These are phyloP conservation scores for Carassius gibelio DNA, from an alignment of 2,113 vertebrate genomes.

Conservation along the genomic window DNA sequence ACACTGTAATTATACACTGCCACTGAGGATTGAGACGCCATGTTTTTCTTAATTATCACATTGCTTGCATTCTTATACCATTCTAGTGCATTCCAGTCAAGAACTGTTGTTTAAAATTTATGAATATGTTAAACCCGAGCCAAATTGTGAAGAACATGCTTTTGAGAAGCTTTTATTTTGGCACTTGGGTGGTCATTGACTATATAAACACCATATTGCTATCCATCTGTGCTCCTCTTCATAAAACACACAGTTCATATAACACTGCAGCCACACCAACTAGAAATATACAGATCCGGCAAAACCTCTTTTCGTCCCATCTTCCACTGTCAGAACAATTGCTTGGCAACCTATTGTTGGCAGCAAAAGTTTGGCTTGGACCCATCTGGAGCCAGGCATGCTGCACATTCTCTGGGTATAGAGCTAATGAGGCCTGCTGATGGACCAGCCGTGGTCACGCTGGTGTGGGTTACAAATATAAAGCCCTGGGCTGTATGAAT, in stretches of 20 bases:
- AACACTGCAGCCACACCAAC: constrained; percentile 12
- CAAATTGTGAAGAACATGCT: neutral
- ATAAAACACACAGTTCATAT: constrained; percentile 15
- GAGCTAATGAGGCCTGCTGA: constrained; percentile 78
- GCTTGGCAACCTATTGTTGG: constrained; percentile 78
- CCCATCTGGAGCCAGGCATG: constrained; percentile 80
- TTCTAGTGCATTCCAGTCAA: neutral
- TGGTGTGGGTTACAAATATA: constrained; percentile 85
- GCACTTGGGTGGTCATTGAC: neutral
- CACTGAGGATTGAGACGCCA: constrained; percentile 47
- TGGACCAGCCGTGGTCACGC: constrained; percentile 77
- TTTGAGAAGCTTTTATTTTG: constrained; percentile 25
- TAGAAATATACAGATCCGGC: constrained; percentile 37
- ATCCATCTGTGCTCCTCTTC: constrained; percentile 19
- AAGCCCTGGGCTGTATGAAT: constrained; percentile 73
- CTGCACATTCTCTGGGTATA: constrained; percentile 79
- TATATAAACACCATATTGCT: neutral
- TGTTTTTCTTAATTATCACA: constrained; percentile 23
- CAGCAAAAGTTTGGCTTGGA: constrained; percentile 78
- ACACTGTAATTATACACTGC: constrained; percentile 48
- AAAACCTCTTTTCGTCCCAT: constrained; percentile 41
- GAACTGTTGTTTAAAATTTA: neutral
- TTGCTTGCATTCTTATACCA: constrained; percentile 26
- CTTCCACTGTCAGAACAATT: constrained; percentile 74
- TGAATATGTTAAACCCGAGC: neutral